phyloP scores from a whole-genome alignment of 1,140 invertebrate species.

The Amyelois transitella region DNA sequence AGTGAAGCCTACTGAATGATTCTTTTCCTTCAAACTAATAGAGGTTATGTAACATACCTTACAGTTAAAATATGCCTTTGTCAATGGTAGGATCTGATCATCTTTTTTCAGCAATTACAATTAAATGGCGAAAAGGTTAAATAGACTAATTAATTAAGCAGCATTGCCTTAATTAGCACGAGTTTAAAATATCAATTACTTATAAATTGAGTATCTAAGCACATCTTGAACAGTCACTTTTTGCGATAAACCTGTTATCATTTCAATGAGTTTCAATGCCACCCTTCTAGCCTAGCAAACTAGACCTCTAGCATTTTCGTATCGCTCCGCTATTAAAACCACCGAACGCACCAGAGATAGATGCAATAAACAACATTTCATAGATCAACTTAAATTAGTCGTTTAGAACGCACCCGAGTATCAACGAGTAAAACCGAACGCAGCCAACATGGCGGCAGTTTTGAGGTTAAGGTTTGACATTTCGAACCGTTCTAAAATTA shows the following conservation, averaged over 20 bases:
- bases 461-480: conserved; percentile 74
- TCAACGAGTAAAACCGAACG: conserved; percentile 38
- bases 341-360: neutral
- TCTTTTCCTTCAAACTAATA: too few relatives aligned
- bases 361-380: neutral
- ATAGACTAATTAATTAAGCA: too few relatives aligned
- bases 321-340: neutral
- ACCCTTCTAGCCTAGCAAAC: neutral
- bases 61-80: too few relatives aligned
- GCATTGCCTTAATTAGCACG: too few relatives aligned
- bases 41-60: too few relatives aligned
- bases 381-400: conserved; percentile 37
- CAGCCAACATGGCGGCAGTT: conserved; percentile 63
- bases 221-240: neutral
- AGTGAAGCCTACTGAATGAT: too few relatives aligned
- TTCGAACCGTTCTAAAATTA: conserved; percentile 50
- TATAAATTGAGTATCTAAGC: neutral
- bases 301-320: neutral
- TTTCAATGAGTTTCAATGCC: neutral
- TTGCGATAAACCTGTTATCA: neutral
- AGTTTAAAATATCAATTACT: neutral
- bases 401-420: conserved; percentile 30
- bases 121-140: too few relatives aligned
- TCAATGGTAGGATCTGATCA: too few relatives aligned
- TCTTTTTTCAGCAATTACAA: too few relatives aligned